A percentile compares a stretch with the other conserved stretches of the same genome.
Evolutionary conservation across 2,888 invertebrate species (phyloP).

Genomic region (Erebia epiphron): DNA sequence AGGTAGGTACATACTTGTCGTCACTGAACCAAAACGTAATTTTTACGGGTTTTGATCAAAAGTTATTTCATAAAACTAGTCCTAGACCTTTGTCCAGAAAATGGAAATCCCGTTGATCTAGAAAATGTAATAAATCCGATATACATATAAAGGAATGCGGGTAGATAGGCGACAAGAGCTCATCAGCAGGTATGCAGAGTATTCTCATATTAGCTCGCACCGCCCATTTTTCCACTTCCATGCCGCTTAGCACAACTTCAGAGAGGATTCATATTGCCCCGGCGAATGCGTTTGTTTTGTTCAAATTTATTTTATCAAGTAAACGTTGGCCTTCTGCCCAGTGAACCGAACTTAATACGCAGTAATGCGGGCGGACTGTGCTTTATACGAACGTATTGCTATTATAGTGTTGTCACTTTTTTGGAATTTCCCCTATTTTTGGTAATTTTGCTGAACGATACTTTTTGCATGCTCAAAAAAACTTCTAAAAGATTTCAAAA

Average conservation of each 20-base stretch:
- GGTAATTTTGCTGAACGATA: not conserved
- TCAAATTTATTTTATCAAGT: conserved; percentile 82
- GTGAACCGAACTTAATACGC: conserved; percentile 68
- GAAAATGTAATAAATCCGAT: conserved; percentile 34
- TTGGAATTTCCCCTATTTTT: conserved; percentile 8
- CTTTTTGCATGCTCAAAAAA: too few species aligned
- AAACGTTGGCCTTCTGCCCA: conserved; percentile 76
- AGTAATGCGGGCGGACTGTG: conserved; percentile 64
- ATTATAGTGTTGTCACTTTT: conserved; percentile 14
- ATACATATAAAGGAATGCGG: conserved; percentile 28
- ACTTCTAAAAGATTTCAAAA: too few species aligned
- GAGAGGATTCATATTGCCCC: conserved; percentile 80
- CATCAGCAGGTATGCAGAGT: conserved; percentile 67
- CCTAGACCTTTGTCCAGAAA: not conserved
- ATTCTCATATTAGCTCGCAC: conserved; percentile 76
- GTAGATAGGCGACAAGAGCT: conserved; percentile 49
- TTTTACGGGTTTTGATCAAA: not conserved
- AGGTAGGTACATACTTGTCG: too few species aligned
- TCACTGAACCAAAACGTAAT: not conserved
- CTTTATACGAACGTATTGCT: conserved; percentile 34
- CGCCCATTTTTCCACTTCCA: conserved; percentile 78
- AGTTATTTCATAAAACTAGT: conserved; percentile 3
- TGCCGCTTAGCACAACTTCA: conserved; percentile 78
- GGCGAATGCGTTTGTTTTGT: conserved; percentile 79
- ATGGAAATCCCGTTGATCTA: not conserved